Evolutionary conservation across 2,113 vertebrate species (phyloP).

Genomic region (Aspidoscelis tigris): DNA sequence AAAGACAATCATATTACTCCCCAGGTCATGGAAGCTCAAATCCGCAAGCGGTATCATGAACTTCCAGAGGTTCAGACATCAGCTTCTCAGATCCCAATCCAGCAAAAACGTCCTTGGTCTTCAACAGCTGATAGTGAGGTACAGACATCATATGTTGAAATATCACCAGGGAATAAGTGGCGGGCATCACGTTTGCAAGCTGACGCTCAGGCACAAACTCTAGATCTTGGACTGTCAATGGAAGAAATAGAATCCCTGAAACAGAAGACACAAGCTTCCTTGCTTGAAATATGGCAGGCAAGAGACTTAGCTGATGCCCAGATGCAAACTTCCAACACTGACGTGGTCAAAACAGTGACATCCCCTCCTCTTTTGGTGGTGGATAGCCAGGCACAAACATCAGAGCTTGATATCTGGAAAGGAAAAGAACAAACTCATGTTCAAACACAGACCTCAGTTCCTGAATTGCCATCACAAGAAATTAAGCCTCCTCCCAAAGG

Average conservation of each 20-base stretch:
- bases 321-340: not conserved
- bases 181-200: rapidly evolving
- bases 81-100: not conserved
- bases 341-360: not conserved
- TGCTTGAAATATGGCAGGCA: slow-evolving; percentile 25
- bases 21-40: slow-evolving; percentile 12
- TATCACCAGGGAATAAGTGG: rapidly evolving
- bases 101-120: not conserved
- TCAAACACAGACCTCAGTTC: slow-evolving; percentile 11
- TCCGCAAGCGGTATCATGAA: slow-evolving; percentile 39
- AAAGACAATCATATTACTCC: not conserved
- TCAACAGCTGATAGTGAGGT: not conserved
- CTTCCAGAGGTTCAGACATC: not conserved
- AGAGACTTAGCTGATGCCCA: slow-evolving; percentile 8
- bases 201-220: not conserved
- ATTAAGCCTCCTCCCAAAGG: not conserved
- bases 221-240: not conserved
- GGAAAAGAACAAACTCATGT: not conserved
- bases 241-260: not conserved
- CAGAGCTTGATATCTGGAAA: slow-evolving; percentile 8
- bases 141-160: not conserved
- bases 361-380: not conserved
- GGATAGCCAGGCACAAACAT: slow-evolving; percentile 20
- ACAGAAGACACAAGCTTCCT: slow-evolving; percentile 4
- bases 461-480: not conserved